Conservation (phyloP, 2,888 invertebrate genomes). For the Tanytarsus gracilentus region DNA sequence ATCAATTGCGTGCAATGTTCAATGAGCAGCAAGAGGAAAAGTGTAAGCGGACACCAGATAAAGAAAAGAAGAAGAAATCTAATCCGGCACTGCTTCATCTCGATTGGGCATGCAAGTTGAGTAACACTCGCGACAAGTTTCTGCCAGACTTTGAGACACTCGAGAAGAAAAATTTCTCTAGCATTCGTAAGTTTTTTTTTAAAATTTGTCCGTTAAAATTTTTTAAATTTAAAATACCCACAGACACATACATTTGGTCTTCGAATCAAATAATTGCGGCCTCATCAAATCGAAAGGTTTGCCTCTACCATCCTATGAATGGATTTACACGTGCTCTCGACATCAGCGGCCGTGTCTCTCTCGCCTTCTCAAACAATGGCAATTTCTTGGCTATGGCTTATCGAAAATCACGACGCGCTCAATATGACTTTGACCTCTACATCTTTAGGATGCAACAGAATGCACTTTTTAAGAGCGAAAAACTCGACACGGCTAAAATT, state of each 20-base stretch:
- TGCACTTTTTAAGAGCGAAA: neutral
- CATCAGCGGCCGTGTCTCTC: neutral
- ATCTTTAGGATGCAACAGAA: slow-evolving; percentile 1
- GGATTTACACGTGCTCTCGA: slow-evolving; percentile 19
- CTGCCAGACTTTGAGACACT: slow-evolving; percentile 20
- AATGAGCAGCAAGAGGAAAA: neutral
- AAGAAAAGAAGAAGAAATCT: neutral
- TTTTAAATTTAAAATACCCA: neutral
- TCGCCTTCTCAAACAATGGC: slow-evolving; percentile 5
- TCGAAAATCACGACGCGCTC: neutral
- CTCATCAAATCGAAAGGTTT: slow-evolving; percentile 7
- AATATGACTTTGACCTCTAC: neutral
- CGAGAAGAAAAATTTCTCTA: neutral
- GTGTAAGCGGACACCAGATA: neutral
- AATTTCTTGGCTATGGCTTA: slow-evolving; percentile 10
- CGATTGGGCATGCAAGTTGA: slow-evolving; percentile 16
- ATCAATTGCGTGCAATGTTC: neutral
- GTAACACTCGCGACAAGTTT: neutral
- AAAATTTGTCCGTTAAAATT: neutral
- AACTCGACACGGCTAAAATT: slow-evolving; percentile 1
- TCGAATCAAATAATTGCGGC: slow-evolving; percentile 11
- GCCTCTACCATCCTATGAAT: slow-evolving; percentile 15
- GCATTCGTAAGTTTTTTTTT: slow-evolving; percentile 5
- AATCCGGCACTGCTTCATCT: neutral
- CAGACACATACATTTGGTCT: slow-evolving; percentile 16